Base-by-base conservation (phyloP, 1,140 invertebrate genomes). In the Calliopsis andreniformis region DNA sequence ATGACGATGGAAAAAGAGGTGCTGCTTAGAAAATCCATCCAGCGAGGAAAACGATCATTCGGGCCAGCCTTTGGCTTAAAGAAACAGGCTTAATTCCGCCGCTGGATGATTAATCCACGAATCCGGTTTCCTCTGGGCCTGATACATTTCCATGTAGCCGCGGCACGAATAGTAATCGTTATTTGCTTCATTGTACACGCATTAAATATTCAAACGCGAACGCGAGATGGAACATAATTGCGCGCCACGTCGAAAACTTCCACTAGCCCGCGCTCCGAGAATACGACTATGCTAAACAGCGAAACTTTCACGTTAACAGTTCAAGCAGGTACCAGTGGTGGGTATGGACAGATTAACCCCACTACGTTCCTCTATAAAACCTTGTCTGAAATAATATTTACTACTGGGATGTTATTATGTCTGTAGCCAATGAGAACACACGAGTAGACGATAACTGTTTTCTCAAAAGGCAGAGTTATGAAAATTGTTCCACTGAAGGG, bases 1-100 rank as follows among this genome's bases (percentile, higher is more conserved):
- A 39, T 55, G 35, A 67, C 67, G 43, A 25, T 18, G 59, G 67
- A 72, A 58, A 81, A 76, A 55, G 35, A 55, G 16, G 28, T 39
- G 49, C 61, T 49, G 30, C 56, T n/a, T 35, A 53, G 79, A 59
- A 59, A 70, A 76, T 61, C 23, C 32, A 59, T 16, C 32, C 32
- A 35, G 32, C 12, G 64, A 53, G 49, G 45, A 78, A 59, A 78
- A 78, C 62, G 72, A 67, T 67, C 59, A 77, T 80, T 69, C 66
- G 35, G 30, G 23, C 23, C 14, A 7, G 30, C 3, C 8, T 18
- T 14, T 8, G 4, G 30, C 10, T 0, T 14, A 30, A 51, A 49
- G n/a, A 35, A 28, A 30, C 14, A 20, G 51, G 59, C 43, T 69
- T 59, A 49, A 68, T 69, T 68, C 68, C 35, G 28, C 16, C 64